Base-by-base conservation (phyloP, 1,140 invertebrate genomes). In the Oncopodura yosiiana region DNA sequence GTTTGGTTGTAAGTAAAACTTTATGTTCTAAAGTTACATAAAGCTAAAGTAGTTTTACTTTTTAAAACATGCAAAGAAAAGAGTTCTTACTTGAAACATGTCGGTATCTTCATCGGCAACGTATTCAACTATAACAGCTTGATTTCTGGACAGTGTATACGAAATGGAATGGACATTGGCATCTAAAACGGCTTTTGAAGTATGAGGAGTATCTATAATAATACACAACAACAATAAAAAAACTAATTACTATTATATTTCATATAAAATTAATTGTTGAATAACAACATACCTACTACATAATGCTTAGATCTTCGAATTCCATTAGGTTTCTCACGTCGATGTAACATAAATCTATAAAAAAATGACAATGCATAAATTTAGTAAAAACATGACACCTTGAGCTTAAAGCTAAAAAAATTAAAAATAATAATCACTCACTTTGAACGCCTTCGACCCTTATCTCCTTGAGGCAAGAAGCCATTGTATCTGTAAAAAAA, bases 61-160 rank as follows among this genome's bases (percentile, higher is more conserved):
- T 42, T 5, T 54, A 60, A 53, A 23, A 8, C 9, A 43, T 19
- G 30, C 14, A 51, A 61, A 8, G 12, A 23, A 23, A 51, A 44
- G 23, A 8, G 8, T 23, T 46, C 73, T 76, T 73, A 92, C 90
- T 79, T 98, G 94, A 75, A 97, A 97, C 93, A 98, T 96, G 71
- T 97, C 94, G 30, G 90, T 97, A 67, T 91, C 83, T 51, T 87
- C 81, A 72, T 97, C 93, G 66, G 84, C 83, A 59, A 84, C 87
- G 72, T 97, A 98, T 73, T 97, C 93, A 16, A 97, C 93, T 66
- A 98, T 94, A 62, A 97, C 89, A 48, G 94, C 91, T 74, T 97
- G 91, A 69, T 87, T 95, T 72, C 93, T 78, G 49, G 87, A 93
- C 62, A 97, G 78, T 44, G 94, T 97, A 72, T 96, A 98, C 1